Evolutionary conservation across 1,140 invertebrate species (phyloP).

Genomic region (Eriosoma lanigerum): DNA sequence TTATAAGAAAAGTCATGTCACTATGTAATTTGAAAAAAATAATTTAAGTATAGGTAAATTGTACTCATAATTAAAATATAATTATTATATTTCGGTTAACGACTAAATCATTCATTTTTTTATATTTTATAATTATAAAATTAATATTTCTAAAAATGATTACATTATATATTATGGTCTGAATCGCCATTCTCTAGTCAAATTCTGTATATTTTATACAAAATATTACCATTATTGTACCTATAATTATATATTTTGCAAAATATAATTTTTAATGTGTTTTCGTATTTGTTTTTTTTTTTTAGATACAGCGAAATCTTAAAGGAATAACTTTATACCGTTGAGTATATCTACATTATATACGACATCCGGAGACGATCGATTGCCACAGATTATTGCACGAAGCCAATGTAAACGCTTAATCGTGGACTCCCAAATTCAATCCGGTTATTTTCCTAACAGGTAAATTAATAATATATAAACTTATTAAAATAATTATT

Average conservation of each 20-base stretch:
- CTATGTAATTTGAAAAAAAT: too few relatives aligned
- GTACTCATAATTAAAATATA: too few relatives aligned
- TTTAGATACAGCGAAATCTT: slow-evolving; percentile 40
- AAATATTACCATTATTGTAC: not conserved
- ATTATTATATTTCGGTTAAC: too few relatives aligned
- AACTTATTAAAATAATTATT: too few relatives aligned
- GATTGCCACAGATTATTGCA: slow-evolving; percentile 1
- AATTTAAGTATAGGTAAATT: too few relatives aligned
- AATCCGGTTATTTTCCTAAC: slow-evolving; percentile 46
- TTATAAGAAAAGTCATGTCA: too few relatives aligned
- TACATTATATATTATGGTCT: too few relatives aligned
- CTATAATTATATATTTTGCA: not conserved
- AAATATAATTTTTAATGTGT: not conserved
- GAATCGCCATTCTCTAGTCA: too few relatives aligned
- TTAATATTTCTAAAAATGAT: too few relatives aligned
- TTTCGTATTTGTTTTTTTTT: not conserved
- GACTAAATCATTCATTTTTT: too few relatives aligned
- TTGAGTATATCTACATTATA: not conserved
- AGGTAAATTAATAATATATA: not conserved
- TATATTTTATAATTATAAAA: too few relatives aligned
- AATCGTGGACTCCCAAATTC: slow-evolving; percentile 50
- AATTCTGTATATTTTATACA: not conserved
- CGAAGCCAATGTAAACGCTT: slow-evolving; percentile 49
- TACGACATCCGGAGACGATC: not conserved
- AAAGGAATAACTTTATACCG: not conserved